Evolutionary conservation across 2,113 vertebrate genomes (phyloP), one percentile per base, ranked within the genome.

Genomic region (Centropus unirufus): DNA sequence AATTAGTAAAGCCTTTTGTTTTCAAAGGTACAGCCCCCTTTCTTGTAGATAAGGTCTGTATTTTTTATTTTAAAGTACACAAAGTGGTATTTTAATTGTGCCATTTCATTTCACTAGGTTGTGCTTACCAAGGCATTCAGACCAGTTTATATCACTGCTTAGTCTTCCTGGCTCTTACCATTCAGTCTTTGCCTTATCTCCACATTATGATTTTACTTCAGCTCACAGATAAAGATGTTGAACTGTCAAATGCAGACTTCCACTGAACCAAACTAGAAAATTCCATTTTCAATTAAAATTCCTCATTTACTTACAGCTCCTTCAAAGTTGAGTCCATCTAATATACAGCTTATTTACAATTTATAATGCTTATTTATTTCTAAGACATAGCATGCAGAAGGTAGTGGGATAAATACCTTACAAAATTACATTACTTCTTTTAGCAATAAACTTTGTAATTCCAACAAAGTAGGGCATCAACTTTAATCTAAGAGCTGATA

Each of bases 141-240:
- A 63, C 7, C 52, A 51, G 32, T 74, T 83, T 42, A 24, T 63
- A 39, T 14, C 26, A 21, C 52, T 85, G 27, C 27, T 80, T 36
- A 69, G 20, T 59, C 6, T 3, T 77, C 47, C 63, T 90, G 63
- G 77, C 54, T 92, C 86, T 67, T 42, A 89, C 49, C 30, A n/a
- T 68, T 55, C 40, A 72, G 51, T 42, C 68, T 77, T 93, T 67
- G 62, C 8, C 62, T 92, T 80, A 85, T 93, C 85, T 86, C 32
- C 72, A 74, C 75, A 85, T 76, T 64, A 83, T 46, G 58, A 77
- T 82, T 91, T 85, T 87, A 81, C 66, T 94, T 87, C 84, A 87
- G 1, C 51, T 94, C 46, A 58, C 23, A 87, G 46, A 87, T 85
- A 85, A 91, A 91, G 54, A 69, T 26, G 27, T 57, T 3, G 0